phyloP scores from a whole-genome alignment of 2,113 vertebrate species.

The Eurypyga helias region DNA sequence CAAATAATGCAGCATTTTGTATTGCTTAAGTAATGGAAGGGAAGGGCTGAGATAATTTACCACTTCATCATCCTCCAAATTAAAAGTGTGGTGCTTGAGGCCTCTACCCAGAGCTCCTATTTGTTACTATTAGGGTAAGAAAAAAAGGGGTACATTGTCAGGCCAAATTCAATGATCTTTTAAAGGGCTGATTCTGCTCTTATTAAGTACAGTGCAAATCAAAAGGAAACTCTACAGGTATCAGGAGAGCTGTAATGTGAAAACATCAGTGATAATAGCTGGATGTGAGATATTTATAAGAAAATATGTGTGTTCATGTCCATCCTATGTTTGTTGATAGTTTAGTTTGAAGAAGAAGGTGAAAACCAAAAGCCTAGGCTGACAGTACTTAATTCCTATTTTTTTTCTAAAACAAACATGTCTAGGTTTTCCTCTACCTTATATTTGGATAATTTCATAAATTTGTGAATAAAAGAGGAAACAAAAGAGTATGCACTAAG shows the following conservation, averaged over 20 bases:
- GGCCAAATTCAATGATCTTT: not conserved
- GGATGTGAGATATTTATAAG: not conserved
- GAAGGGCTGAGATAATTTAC: not conserved
- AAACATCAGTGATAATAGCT: not conserved
- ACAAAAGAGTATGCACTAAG: not conserved
- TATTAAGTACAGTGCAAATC: not conserved
- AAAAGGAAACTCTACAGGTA: not conserved
- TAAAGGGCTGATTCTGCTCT: not conserved
- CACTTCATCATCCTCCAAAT: not conserved
- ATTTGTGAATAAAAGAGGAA: not conserved
- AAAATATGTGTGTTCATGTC: not conserved
- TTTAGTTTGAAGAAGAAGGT: not conserved
- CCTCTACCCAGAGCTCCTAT: not conserved
- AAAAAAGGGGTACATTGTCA: not conserved
- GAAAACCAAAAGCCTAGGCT: not conserved
- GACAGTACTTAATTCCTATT: not conserved
- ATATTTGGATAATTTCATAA: not conserved
- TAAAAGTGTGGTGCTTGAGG: not conserved
- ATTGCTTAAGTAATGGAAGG: not conserved
- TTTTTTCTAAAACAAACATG: not conserved
- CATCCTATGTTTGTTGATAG: not conserved
- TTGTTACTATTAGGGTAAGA: not conserved
- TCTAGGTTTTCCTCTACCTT: not conserved
- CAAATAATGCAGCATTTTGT: not conserved
- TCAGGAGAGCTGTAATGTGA: not conserved